Conservation (phyloP, 2,888 invertebrate species). For the Spilosoma lubricipeda region DNA sequence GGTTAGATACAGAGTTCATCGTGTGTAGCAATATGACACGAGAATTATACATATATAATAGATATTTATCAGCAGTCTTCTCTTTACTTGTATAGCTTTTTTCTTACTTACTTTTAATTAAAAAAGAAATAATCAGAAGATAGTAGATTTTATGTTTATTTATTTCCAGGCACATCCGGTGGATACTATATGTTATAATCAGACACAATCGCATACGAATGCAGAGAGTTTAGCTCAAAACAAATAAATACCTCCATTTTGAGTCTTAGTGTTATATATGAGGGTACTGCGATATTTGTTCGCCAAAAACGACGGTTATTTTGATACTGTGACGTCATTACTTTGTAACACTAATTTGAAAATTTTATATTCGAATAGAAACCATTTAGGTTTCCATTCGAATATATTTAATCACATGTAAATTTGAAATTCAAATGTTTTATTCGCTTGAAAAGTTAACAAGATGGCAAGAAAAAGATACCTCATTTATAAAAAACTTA, state of each 20-base stretch:
- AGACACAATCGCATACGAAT: conserved; percentile 28
- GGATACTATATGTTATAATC: conserved; percentile 40
- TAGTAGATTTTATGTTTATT: background rate
- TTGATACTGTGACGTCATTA: background rate
- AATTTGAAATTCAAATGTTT: background rate
- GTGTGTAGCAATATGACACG: no score
- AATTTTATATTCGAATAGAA: background rate
- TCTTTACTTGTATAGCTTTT: no score
- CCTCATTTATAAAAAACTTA: background rate
- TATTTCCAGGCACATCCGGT: conserved; percentile 17
- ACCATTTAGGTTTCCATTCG: no score
- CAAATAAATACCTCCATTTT: conserved; percentile 53
- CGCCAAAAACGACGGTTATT: background rate
- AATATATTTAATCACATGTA: no score
- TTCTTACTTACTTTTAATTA: no score
- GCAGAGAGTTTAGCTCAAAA: conserved; percentile 52
- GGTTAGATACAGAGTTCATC: no score
- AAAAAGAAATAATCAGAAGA: background rate
- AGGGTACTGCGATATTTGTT: conserved; percentile 23
- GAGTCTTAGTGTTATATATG: conserved; percentile 46
- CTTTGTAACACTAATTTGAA: background rate
- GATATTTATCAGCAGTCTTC: no score
- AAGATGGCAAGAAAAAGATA: background rate
- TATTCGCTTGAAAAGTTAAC: background rate
- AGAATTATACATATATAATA: no score